Conservation (phyloP, 2,888 invertebrate genomes). For the Cryptocephalus moraei region DNA sequence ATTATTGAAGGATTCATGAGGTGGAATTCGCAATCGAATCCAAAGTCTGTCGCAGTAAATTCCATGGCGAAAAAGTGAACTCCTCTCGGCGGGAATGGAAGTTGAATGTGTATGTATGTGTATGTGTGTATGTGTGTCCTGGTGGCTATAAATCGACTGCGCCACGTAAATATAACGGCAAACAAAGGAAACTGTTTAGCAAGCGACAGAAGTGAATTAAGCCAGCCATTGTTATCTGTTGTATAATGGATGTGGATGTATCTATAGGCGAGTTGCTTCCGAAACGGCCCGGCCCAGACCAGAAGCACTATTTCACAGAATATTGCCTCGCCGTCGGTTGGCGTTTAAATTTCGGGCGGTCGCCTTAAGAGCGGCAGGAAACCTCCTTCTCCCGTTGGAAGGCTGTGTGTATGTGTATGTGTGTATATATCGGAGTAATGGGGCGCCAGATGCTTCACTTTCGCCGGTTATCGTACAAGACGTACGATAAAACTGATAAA, state of each 20-base stretch:
- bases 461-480: constrained; percentile 9
- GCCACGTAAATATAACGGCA: constrained; percentile 30
- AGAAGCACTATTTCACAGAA: constrained; percentile 31
- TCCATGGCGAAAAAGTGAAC: too few relatives aligned
- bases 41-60: too few relatives aligned
- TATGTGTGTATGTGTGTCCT: too few relatives aligned
- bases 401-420: too few relatives aligned
- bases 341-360: constrained; percentile 15
- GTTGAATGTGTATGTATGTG: too few relatives aligned
- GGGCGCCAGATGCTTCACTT: constrained; percentile 1
- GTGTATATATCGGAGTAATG: too few relatives aligned
- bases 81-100: too few relatives aligned
- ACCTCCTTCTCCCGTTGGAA: background rate
- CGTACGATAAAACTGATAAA: constrained; percentile 7
- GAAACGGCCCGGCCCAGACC: constrained; percentile 20
- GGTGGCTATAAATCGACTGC: constrained; percentile 22
- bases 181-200: constrained; percentile 37
- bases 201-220: constrained; percentile 36
- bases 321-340: constrained; percentile 20
- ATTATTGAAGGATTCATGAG: too few relatives aligned
- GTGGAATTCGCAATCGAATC: too few relatives aligned
- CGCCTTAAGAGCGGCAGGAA: constrained; percentile 4
- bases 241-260: constrained; percentile 35
- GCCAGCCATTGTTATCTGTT: constrained; percentile 35
- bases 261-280: constrained; percentile 28